These are phyloP conservation scores for Oryzias melastigma DNA, from an alignment of 2,113 vertebrate species.

Conservation along the genomic window DNA sequence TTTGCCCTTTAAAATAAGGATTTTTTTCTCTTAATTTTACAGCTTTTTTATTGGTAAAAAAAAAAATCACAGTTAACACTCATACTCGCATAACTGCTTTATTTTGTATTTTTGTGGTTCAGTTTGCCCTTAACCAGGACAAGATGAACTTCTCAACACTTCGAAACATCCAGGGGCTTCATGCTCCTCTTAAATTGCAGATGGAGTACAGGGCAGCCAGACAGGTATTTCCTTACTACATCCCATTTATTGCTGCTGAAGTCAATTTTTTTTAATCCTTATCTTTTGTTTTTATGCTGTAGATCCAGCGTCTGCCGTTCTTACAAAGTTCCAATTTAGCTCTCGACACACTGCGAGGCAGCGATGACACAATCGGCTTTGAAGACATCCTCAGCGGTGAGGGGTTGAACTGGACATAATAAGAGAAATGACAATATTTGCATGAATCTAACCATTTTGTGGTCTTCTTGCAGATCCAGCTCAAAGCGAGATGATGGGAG, in stretches of 20 bases:
- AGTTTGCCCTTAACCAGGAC: conserved; percentile 92
- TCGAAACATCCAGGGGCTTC: conserved; percentile 92
- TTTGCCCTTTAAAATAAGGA: too few species aligned
- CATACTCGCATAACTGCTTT: too few species aligned
- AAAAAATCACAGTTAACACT: too few species aligned
- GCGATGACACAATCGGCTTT: conserved; percentile 87
- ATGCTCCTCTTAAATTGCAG: conserved; percentile 90
- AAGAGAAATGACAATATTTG: too few species aligned
- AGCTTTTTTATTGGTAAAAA: too few species aligned
- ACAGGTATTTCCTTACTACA: conserved; percentile 74
- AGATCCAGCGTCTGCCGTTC: conserved; percentile 95
- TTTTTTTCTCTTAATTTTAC: too few species aligned
- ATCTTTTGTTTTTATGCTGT: neutral
- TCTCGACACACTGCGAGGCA: conserved; percentile 88
- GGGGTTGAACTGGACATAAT: neutral
- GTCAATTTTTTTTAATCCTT: too few species aligned
- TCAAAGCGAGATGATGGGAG: conserved; percentile 91
- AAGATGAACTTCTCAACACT: conserved; percentile 89
- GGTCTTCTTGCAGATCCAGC: conserved; percentile 82
- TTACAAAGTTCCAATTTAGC: conserved; percentile 91
- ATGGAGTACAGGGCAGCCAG: conserved; percentile 93
- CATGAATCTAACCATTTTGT: neutral
- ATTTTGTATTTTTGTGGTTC: neutral
- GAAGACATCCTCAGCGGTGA: conserved; percentile 95
- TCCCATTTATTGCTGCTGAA: too few species aligned